These are phyloP conservation scores for Phrynosoma platyrhinos DNA, from an alignment of 2,113 vertebrate genomes.

Conservation along the genomic window DNA sequence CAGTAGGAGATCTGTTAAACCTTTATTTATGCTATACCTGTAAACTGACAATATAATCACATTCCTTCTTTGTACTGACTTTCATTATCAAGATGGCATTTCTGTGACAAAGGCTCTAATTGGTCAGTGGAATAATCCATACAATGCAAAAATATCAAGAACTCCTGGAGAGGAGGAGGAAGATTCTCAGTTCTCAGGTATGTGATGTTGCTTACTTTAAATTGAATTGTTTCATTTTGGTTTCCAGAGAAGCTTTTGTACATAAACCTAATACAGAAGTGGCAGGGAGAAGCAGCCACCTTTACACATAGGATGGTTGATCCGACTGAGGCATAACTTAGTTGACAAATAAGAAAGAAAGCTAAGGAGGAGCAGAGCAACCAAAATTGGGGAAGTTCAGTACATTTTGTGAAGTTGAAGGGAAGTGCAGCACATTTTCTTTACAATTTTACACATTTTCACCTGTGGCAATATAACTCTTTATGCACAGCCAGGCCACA, in stretches of 20 bases:
- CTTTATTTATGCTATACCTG: slow-evolving; percentile 59
- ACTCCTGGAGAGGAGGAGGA: background rate
- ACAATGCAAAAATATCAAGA: background rate
- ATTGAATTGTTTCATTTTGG: slow-evolving; percentile 25
- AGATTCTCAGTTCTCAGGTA: background rate
- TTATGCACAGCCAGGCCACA: background rate
- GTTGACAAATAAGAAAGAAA: background rate
- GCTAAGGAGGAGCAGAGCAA: background rate
- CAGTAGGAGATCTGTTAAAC: slow-evolving; percentile 42
- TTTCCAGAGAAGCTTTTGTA: slow-evolving; percentile 8
- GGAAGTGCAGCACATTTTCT: background rate
- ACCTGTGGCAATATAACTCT: background rate
- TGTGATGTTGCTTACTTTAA: slow-evolving; percentile 38
- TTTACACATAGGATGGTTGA: background rate
- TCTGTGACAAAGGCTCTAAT: background rate
- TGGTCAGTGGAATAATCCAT: slow-evolving; percentile 23
- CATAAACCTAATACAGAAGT: background rate
- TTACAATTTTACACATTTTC: background rate
- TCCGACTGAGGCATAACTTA: background rate
- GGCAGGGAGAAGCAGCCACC: slow-evolving; percentile 17
- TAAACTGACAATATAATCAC: slow-evolving; percentile 52
- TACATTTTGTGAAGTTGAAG: no score
- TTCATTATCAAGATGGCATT: slow-evolving; percentile 39
- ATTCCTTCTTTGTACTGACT: slow-evolving; percentile 41
- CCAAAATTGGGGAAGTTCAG: background rate